A percentile compares a stretch with the other conserved stretches of the same genome.
phyloP scores from a whole-genome alignment of 2,113 vertebrate species.

The Leptosomus discolor region DNA sequence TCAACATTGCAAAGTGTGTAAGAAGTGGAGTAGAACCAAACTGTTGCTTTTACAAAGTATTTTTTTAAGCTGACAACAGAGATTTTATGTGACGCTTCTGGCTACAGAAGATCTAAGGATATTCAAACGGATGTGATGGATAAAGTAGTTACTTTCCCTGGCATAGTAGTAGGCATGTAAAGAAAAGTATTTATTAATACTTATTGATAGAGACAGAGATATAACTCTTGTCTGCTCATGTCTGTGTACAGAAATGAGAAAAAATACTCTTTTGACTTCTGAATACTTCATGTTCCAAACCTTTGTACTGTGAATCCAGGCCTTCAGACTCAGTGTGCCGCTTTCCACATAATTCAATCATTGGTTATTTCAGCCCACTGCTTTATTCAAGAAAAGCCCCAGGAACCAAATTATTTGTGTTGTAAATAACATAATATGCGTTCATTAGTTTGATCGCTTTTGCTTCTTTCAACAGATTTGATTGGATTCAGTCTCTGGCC shows the following conservation, averaged over 20 bases:
- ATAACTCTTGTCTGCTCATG: background rate
- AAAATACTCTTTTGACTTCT: background rate
- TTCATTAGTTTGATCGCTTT: constrained; percentile 67
- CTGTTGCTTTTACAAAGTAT: background rate
- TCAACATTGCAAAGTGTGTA: background rate
- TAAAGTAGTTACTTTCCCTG: background rate
- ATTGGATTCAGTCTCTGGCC: constrained; percentile 64
- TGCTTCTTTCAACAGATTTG: constrained; percentile 68
- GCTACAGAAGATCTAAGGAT: background rate
- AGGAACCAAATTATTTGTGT: constrained; percentile 63
- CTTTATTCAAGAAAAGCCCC: constrained; percentile 59
- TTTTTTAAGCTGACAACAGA: background rate
- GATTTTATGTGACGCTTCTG: background rate
- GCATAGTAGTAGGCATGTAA: background rate
- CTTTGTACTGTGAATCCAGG: background rate
- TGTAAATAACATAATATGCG: constrained; percentile 63
- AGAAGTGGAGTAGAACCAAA: background rate
- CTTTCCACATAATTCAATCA: constrained; percentile 60
- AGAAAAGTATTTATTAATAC: background rate
- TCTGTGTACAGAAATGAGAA: background rate
- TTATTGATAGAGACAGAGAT: background rate
- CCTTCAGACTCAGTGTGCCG: constrained; percentile 19
- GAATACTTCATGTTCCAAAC: background rate
- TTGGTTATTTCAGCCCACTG: constrained; percentile 45
- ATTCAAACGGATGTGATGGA: background rate